Conservation (phyloP, 2,113 vertebrate species). For the Grallaria varia region DNA sequence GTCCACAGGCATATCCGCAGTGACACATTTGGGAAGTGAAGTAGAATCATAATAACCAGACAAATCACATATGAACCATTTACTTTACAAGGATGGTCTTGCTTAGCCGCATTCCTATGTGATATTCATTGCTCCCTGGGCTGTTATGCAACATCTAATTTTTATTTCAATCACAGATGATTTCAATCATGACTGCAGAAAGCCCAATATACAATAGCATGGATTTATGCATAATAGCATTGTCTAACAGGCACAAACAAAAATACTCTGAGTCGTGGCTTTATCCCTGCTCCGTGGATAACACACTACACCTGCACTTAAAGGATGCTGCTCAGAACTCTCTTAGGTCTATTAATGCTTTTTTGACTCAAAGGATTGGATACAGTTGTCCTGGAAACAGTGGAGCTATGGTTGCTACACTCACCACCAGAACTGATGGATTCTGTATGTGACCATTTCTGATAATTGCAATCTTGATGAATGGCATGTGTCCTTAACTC, state of each 20-base stretch:
- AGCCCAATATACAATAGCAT: background rate
- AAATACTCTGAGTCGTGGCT: background rate
- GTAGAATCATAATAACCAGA: background rate
- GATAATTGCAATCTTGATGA: fast-evolving
- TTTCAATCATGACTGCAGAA: background rate
- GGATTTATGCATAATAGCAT: background rate
- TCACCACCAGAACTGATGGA: background rate
- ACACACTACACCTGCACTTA: background rate
- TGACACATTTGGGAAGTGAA: background rate
- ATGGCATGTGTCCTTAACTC: background rate
- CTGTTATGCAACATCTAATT: background rate
- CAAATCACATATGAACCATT: background rate
- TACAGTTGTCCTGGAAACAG: background rate
- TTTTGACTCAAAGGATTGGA: background rate
- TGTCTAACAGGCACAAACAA: background rate
- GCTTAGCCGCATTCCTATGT: fast-evolving
- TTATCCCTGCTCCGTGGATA: background rate
- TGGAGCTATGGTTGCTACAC: background rate
- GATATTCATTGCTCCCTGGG: background rate
- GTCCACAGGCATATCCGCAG: fast-evolving
- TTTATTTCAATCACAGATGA: background rate
- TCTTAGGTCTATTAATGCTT: background rate
- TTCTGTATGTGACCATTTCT: background rate
- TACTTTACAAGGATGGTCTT: background rate
- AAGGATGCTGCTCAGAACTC: background rate